Evolutionary conservation across 2,797 vertebrate species (phyloP).

Genomic region (Pipistrellus nathusii): DNA sequence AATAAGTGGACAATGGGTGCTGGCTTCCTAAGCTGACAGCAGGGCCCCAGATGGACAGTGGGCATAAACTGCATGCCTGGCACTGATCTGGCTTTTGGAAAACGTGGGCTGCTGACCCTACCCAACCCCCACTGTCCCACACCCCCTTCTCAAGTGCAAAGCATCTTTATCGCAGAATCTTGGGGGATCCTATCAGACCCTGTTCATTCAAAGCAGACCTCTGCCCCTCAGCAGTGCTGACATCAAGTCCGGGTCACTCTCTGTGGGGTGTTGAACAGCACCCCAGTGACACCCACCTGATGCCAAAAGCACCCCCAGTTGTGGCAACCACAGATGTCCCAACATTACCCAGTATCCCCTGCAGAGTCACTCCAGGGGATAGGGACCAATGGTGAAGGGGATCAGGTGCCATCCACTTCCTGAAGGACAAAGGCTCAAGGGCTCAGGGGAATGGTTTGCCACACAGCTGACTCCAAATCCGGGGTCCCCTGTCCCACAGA

Average conservation of each 20-base stretch:
- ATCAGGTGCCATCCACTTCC: not conserved
- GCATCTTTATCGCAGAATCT: not conserved
- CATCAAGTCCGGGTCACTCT: accelerated
- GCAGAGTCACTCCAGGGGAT: accelerated
- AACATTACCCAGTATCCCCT: not conserved
- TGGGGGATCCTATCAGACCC: not conserved
- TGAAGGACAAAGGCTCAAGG: not conserved
- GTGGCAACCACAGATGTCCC: not conserved
- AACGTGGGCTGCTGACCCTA: not conserved
- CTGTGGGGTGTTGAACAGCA: not conserved
- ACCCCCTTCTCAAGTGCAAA: not conserved
- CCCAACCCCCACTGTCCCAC: not conserved
- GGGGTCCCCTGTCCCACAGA: accelerated
- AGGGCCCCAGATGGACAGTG: not conserved
- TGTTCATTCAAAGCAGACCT: accelerated
- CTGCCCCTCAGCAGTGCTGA: accelerated
- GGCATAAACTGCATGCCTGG: not conserved
- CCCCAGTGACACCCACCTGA: not conserved
- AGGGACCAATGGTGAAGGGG: not conserved
- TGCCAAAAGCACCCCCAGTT: not conserved
- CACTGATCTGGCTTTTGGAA: accelerated
- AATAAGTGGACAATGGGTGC: not conserved
- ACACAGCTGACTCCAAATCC: not conserved
- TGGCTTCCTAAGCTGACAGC: not conserved
- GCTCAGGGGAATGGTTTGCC: not conserved